These are phyloP conservation scores for Pseudococcus longispinus DNA, from an alignment of 2,888 invertebrate genomes.

Conservation along the genomic window DNA sequence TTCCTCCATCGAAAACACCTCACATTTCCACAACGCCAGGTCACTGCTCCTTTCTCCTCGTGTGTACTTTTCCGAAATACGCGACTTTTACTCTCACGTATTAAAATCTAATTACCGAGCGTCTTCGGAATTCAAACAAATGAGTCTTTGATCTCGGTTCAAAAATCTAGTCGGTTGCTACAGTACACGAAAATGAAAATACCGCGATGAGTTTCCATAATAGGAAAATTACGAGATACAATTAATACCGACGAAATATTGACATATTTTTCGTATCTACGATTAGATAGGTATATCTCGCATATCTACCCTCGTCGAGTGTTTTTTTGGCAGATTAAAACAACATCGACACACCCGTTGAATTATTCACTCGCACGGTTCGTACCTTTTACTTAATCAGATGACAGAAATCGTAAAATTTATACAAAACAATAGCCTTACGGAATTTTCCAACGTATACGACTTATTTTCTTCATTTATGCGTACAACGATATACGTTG, in stretches of 20 bases:
- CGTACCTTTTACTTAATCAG: background rate
- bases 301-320: background rate
- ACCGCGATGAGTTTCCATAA: background rate
- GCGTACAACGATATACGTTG: background rate
- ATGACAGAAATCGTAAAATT: background rate
- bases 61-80: too few relatives aligned
- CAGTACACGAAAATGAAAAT: background rate
- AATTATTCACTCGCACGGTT: background rate
- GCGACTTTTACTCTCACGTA: background rate
- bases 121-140: background rate
- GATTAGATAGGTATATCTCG: background rate
- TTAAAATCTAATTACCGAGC: background rate
- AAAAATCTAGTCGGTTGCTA: background rate
- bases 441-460: background rate
- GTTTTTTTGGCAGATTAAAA: background rate
- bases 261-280: background rate
- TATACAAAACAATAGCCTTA: background rate
- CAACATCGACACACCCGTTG: background rate
- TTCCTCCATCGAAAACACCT: background rate
- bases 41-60: background rate
- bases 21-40: background rate
- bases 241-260: background rate
- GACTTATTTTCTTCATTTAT: background rate
- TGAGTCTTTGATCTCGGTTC: background rate
- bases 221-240: background rate